Evolutionary conservation across 2,888 invertebrate species (phyloP).

Genomic region (Tolmerus cingulatus): DNA sequence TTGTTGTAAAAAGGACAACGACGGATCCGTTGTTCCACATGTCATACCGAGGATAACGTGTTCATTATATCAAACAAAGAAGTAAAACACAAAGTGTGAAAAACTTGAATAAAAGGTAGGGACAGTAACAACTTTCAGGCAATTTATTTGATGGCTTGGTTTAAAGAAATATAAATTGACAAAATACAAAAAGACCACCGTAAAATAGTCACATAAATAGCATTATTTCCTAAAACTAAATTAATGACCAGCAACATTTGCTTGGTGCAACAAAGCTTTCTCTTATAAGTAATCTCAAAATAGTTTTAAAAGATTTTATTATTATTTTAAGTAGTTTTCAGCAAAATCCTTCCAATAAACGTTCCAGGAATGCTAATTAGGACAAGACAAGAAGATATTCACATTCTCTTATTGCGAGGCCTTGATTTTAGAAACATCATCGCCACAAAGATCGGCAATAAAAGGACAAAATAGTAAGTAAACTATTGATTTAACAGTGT

Average conservation of each 20-base stretch:
- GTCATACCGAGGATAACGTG: neutral
- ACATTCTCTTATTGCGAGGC: neutral
- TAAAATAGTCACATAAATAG: slow-evolving; percentile 14
- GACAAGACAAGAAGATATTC: neutral
- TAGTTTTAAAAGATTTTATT: neutral
- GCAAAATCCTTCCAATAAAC: neutral
- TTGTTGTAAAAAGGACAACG: neutral
- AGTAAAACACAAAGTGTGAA: neutral
- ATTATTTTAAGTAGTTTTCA: neutral
- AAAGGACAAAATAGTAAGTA: neutral
- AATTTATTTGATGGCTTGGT: neutral
- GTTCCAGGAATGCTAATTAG: slow-evolving; percentile 20
- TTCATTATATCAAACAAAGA: neutral
- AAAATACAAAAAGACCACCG: slow-evolving; percentile 3
- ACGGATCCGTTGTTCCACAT: neutral
- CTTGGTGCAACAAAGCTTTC: neutral
- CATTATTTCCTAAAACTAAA: neutral
- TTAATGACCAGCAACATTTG: neutral
- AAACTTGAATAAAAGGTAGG: neutral
- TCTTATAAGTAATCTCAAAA: slow-evolving; percentile 11
- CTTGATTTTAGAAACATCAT: neutral
- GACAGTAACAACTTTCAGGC: neutral
- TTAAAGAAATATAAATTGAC: slow-evolving; percentile 1
- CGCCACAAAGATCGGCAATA: neutral
- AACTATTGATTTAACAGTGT: neutral